Base-by-base conservation (phyloP, 2,113 vertebrate genomes). In the Serinus canaria region DNA sequence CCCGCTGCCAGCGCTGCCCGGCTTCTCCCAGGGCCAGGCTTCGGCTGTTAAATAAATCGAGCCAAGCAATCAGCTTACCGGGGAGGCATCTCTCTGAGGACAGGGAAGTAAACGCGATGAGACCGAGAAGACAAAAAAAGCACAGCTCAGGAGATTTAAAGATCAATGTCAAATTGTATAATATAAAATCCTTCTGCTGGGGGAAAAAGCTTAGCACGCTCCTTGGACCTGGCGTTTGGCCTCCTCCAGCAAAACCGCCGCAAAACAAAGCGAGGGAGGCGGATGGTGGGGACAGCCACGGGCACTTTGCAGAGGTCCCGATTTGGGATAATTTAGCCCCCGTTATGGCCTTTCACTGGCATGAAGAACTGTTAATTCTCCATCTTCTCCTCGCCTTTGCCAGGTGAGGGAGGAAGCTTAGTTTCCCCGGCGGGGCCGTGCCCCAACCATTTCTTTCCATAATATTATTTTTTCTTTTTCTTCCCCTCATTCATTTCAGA, bases 101-200 rank as follows among this genome's bases (percentile, higher is more conserved):
- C 91, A 85, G 76, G 50, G 75, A 68, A 60, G 87, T 44, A 92
- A 96, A 95, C 77, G 91, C 94, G 96, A 96, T 55, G 82, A 93
- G 94, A 91, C 53, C 88, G 56, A 76, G 84, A 88, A 77, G 94
- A 95, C 94, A 88, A 89, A 91, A 95, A 95, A 98, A 98, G 95
- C 97, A 95, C 96, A 97, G 97, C 94, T 97, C 97, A 96, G 96
- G 92, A 82, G 97, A 98, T 97, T 98, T 97, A 98, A 97, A 98
- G 97, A 97, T 97, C 97, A 97, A 83, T 83, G 93, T 97, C 97
- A 98, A 97, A 97, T 94, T 96, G 96, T 97, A 94, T 97, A 97
- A 98, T 93, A 95, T 91, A 80, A 97, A 97, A 96, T 94, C 96
- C 89, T 87, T 96, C 97, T 85, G 92, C 90, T 76, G 89, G 83